phyloP scores from a whole-genome alignment of 92 coral and sea anemone genomes.

The Diadumene lineata region DNA sequence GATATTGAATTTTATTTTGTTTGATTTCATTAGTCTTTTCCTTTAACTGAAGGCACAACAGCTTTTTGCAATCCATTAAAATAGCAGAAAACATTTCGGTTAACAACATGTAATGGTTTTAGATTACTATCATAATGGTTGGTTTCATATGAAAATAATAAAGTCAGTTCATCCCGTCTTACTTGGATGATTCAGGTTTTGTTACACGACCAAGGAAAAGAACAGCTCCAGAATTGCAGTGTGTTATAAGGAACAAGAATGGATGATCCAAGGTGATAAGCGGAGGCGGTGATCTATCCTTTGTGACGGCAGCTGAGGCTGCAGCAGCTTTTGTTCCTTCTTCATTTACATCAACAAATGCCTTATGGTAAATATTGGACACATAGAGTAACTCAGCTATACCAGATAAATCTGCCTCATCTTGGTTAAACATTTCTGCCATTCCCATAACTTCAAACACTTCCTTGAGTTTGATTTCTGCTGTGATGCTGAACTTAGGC shows the following conservation, averaged over 20 bases:
- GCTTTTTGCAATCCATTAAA: too few relatives aligned
- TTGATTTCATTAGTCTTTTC: too few relatives aligned
- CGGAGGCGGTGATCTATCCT: constrained; percentile 31
- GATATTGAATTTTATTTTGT: too few relatives aligned
- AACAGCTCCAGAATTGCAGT: constrained; percentile 50
- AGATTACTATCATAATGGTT: too few relatives aligned
- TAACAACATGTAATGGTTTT: too few relatives aligned
- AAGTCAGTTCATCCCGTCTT: too few relatives aligned
- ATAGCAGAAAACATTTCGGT: too few relatives aligned
- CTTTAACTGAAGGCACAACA: too few relatives aligned
- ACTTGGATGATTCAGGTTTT: too few relatives aligned
- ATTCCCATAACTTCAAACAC: constrained; percentile 66
- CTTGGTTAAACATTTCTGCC: constrained; percentile 50
- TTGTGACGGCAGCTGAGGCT: constrained; percentile 43
- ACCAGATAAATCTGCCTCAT: constrained; percentile 66
- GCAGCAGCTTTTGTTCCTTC: constrained; percentile 84
- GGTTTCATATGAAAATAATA: too few relatives aligned
- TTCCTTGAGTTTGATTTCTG: constrained; percentile 65
- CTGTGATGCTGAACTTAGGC: constrained; percentile 73
- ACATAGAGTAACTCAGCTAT: constrained; percentile 56
- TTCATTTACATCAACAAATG: constrained; percentile 79
- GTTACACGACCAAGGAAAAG: constrained; percentile 72
- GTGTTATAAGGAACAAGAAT: constrained; percentile 61
- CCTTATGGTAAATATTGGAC: constrained; percentile 75
- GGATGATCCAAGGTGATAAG: constrained; percentile 66